Conservation (phyloP, 2,888 invertebrate genomes). For the Apotomis capreana region DNA sequence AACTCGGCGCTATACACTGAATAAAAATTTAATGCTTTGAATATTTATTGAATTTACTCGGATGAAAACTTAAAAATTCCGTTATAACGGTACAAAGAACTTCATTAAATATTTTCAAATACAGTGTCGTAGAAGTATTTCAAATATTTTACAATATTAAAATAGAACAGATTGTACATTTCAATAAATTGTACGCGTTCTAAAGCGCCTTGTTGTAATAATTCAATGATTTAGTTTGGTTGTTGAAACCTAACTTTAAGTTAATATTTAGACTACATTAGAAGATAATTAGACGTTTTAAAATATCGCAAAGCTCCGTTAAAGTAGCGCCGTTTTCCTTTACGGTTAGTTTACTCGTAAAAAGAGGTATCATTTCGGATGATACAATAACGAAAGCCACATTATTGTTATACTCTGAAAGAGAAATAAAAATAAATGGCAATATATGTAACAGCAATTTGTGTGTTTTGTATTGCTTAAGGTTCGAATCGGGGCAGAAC, state of each 20-base stretch:
- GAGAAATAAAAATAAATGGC: background rate
- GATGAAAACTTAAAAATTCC: conserved; percentile 7
- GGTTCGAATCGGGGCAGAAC: background rate
- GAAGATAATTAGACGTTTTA: too few species aligned
- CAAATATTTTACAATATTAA: background rate
- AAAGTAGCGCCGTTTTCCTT: too few species aligned
- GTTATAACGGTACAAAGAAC: conserved; percentile 20
- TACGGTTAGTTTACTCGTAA: too few species aligned
- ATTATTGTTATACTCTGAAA: background rate
- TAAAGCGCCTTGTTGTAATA: too few species aligned
- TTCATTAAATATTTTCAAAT: conserved; percentile 13
- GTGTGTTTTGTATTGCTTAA: background rate
- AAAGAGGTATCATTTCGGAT: too few species aligned
- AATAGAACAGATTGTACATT: too few species aligned
- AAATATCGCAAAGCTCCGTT: too few species aligned
- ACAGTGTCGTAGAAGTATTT: conserved; percentile 1
- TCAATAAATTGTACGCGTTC: too few species aligned
- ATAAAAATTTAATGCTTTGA: conserved; percentile 1
- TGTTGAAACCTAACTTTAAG: too few species aligned
- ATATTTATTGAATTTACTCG: conserved; percentile 8
- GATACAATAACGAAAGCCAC: too few species aligned
- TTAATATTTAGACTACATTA: too few species aligned
- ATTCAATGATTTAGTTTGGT: too few species aligned
- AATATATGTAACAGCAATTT: background rate
- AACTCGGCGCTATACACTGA: background rate